These are phyloP conservation scores for Gavia stellata DNA, from an alignment of 2,113 vertebrate species.

Conservation along the genomic window DNA sequence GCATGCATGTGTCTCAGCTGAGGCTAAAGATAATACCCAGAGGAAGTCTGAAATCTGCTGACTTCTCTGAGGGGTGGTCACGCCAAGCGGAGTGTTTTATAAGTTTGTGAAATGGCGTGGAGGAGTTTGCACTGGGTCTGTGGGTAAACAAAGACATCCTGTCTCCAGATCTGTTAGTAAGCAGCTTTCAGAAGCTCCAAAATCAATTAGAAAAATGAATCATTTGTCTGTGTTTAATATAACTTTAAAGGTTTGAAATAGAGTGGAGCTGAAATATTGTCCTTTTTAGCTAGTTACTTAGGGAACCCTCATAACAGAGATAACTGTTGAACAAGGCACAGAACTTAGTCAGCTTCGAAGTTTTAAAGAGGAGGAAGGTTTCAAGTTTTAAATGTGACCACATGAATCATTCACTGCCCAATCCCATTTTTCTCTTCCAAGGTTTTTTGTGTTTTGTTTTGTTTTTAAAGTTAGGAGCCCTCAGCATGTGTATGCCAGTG, in stretches of 20 bases:
- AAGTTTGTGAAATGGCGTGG: background rate
- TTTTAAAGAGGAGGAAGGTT: background rate
- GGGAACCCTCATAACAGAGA: background rate
- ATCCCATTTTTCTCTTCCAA: background rate
- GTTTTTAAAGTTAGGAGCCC: background rate
- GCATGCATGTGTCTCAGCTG: background rate
- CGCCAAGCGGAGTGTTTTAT: background rate
- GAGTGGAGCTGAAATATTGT: background rate
- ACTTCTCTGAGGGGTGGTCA: background rate
- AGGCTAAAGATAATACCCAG: background rate
- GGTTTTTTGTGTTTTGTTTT: background rate
- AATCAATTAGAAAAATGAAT: background rate
- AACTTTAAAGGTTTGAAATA: background rate
- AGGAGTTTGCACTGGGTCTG: background rate
- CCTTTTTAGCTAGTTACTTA: background rate
- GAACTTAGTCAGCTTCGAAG: background rate
- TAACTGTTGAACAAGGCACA: background rate
- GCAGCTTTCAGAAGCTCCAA: background rate
- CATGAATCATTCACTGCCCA: background rate
- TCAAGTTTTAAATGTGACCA: background rate
- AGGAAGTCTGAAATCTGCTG: background rate
- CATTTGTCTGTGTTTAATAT: background rate
- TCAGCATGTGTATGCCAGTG: background rate
- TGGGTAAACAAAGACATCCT: slow-evolving; percentile 31
- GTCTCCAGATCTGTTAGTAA: slow-evolving; percentile 31